phyloP scores from a whole-genome alignment of 2,113 vertebrate genomes.

The Rhipidura dahli region DNA sequence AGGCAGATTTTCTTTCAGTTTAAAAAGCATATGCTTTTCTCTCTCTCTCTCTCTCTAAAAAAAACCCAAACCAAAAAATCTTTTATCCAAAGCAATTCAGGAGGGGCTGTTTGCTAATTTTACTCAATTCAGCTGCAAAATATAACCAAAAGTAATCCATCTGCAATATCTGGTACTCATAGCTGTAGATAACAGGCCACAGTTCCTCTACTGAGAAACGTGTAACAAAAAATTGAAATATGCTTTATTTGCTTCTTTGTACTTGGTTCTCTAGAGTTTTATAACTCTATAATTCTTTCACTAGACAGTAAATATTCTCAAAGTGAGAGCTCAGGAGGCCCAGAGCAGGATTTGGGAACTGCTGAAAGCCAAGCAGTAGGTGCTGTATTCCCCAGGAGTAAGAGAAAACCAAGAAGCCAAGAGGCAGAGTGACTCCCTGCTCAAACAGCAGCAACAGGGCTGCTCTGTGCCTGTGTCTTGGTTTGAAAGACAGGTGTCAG shows the following conservation, averaged over 20 bases:
- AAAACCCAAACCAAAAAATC: accelerated
- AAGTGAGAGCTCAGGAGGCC: not conserved
- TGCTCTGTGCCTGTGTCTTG: not conserved
- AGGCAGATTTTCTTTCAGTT: not conserved
- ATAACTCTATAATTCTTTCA: not conserved
- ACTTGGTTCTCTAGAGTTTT: not conserved
- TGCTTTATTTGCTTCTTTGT: not conserved
- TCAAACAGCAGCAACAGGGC: accelerated
- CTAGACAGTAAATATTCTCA: not conserved
- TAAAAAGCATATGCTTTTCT: not conserved
- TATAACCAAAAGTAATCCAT: not conserved
- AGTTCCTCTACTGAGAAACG: not conserved
- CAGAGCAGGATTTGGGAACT: not conserved
- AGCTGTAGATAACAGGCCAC: not conserved
- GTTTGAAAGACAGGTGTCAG: too few relatives aligned
- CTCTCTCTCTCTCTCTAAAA: not conserved
- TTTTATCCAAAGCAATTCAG: not conserved
- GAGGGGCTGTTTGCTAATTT: not conserved
- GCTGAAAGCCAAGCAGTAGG: not conserved
- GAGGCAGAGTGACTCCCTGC: not conserved
- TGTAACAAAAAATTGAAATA: not conserved
- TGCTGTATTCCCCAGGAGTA: not conserved
- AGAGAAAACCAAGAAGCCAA: not conserved
- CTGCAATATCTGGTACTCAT: not conserved
- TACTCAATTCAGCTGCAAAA: not conserved